phyloP scores from a whole-genome alignment of 2,113 vertebrate genomes.

The Bubo bubo region DNA sequence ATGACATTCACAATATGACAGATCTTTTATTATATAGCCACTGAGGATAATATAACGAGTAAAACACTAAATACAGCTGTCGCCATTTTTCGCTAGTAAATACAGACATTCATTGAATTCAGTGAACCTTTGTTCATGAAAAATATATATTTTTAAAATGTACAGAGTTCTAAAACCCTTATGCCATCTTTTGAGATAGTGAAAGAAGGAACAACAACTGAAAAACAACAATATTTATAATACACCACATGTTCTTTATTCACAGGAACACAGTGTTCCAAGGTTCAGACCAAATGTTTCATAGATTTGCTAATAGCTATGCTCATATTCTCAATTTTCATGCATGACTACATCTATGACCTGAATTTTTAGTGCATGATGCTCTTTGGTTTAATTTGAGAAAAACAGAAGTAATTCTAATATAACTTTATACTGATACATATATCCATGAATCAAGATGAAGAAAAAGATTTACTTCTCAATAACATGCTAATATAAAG shows the following conservation, averaged over 20 bases:
- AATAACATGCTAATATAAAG: not conserved
- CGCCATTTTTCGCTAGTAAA: not conserved
- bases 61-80: constrained; percentile 43
- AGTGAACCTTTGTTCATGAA: not conserved
- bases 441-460: not conserved
- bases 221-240: constrained; percentile 46
- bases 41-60: constrained; percentile 12
- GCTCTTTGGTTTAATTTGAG: constrained; percentile 36
- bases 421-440: not conserved
- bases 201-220: not conserved
- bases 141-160: not conserved
- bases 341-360: constrained; percentile 56
- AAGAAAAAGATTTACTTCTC: not conserved
- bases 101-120: constrained; percentile 4
- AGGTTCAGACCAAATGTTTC: constrained; percentile 50
- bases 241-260: not conserved
- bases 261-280: constrained; percentile 51
- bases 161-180: not conserved
- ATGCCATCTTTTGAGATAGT: not conserved
- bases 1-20: not conserved
- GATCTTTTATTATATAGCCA: constrained; percentile 9
- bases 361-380: constrained; percentile 59
- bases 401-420: constrained; percentile 36
- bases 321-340: constrained; percentile 58
- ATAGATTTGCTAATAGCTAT: constrained; percentile 60